Evolutionary conservation across 2,888 invertebrate species (phyloP), one percentile per base, ranked within the genome.

Genomic region (Drosophila parthenogenetica): DNA sequence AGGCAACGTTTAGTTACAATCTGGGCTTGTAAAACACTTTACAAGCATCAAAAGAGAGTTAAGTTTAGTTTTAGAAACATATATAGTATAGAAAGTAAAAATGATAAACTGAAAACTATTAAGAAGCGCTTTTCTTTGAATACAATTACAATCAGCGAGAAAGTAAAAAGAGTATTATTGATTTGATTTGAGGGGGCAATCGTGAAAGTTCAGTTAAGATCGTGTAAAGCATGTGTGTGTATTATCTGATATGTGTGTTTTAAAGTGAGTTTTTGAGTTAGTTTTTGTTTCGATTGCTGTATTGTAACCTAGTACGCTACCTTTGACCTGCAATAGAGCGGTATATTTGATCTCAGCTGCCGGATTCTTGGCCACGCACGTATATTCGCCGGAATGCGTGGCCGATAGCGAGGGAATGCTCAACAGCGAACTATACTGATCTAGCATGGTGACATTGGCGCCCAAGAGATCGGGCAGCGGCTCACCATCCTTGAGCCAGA

Each of bases 401-500:
- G 95, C 95, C 92, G 94, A 94, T 90, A 96, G 94, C 92, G 95
- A 95, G 93, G 95, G 94, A 93, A 96, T 95, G 94, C 95, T 95
- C 92, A 96, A 94, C 92, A 95, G 94, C 91, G 95, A 95, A 92
- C 95, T 95, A 93, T 95, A 96, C 91, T 94, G 94, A 93, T 96
- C 96, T 93, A 95, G 94, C 93, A 94, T 93, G 93, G 95, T 94
- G 90, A 95, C 93, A 93, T 95, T 95, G 90, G 95, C 95, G 84
- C 94, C 94, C 91, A 94, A 92, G 88, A 94, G 93, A 84, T 94
- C 94, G 89, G 94, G 93, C 92, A 95, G 93, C 81, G 94, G 94
- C 91, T 94, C 94, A 91, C 95, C 96, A 93, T 97, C 96, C 94
- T 96, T 96, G 86, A 95, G 94, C 96, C 96, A 97, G 92, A 94